Conservation (phyloP, 2,888 invertebrate genomes). For the Pandemis heparana region DNA sequence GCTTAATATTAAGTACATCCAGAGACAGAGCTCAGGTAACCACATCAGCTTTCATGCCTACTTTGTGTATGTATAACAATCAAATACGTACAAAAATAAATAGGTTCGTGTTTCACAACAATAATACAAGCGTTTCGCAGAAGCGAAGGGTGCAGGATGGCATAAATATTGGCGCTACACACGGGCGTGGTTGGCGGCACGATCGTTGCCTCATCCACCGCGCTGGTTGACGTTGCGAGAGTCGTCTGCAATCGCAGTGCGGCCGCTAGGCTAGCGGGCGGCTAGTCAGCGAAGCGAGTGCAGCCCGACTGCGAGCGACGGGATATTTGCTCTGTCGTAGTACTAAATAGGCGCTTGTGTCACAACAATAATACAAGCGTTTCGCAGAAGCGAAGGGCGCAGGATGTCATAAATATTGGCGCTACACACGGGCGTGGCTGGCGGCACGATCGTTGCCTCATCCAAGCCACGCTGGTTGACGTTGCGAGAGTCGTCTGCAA, state of each 20-base stretch:
- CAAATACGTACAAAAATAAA: too few relatives aligned
- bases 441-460: conserved; percentile 24
- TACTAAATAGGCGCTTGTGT: too few relatives aligned
- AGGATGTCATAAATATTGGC: conserved; percentile 32
- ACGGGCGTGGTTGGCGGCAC: conserved; percentile 32
- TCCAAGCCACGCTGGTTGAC: neutral
- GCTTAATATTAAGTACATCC: too few relatives aligned
- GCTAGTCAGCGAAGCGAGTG: neutral
- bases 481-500: conserved; percentile 20
- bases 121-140: neutral
- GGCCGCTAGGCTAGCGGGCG: conserved; percentile 1
- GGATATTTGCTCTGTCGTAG: too few relatives aligned
- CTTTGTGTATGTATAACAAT: too few relatives aligned
- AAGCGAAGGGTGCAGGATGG: conserved; percentile 18
- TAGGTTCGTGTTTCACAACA: too few relatives aligned
- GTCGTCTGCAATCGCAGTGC: conserved; percentile 6
- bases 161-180: conserved; percentile 16
- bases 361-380: too few relatives aligned
- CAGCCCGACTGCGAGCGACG: too few relatives aligned
- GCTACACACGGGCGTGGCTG: conserved; percentile 28
- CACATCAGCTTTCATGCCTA: too few relatives aligned
- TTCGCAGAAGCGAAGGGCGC: neutral
- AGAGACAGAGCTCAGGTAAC: too few relatives aligned
- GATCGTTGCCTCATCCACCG: conserved; percentile 15
- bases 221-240: conserved; percentile 9